Evolutionary conservation across 1,140 invertebrate genomes (phyloP).

Genomic region (Listronotus oregonensis): DNA sequence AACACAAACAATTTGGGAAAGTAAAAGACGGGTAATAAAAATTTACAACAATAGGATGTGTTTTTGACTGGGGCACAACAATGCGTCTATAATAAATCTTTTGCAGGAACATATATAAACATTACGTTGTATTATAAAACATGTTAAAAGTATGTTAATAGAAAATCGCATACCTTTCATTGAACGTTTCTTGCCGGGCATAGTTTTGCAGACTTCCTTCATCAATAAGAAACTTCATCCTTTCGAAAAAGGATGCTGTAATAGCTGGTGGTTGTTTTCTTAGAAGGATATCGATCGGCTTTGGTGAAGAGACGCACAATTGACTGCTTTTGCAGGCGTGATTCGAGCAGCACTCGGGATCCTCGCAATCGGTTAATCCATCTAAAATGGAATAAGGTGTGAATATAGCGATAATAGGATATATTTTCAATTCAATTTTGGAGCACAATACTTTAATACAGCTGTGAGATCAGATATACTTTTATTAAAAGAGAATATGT

Average conservation of each 20-base stretch:
- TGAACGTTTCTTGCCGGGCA: conserved; percentile 91
- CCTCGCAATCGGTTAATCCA: conserved; percentile 94
- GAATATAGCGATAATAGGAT: conserved; percentile 2
- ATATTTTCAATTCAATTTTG: conserved; percentile 9
- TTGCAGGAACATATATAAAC: conserved; percentile 32
- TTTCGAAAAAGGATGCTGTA: conserved; percentile 96
- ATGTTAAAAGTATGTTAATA: conserved; percentile 26
- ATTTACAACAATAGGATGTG: conserved; percentile 50
- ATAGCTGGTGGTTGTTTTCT: conserved; percentile 93
- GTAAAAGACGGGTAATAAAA: conserved; percentile 25
- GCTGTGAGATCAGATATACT: too few relatives aligned
- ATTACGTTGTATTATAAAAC: conserved; percentile 18
- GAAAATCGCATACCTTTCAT: conserved; percentile 83
- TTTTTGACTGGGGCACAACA: conserved; percentile 74
- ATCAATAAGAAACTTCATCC: conserved; percentile 97
- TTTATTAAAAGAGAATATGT: neutral
- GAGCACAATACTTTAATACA: conserved; percentile 2
- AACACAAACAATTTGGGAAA: conserved; percentile 17
- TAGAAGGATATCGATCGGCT: conserved; percentile 91
- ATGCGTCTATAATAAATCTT: conserved; percentile 61
- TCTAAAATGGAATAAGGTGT: conserved; percentile 63
- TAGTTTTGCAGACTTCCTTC: conserved; percentile 97
- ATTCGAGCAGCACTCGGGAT: conserved; percentile 93
- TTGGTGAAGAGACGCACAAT: conserved; percentile 88
- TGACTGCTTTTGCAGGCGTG: conserved; percentile 81